phyloP scores from a whole-genome alignment of 2,113 vertebrate species.

The Tetrax tetrax region DNA sequence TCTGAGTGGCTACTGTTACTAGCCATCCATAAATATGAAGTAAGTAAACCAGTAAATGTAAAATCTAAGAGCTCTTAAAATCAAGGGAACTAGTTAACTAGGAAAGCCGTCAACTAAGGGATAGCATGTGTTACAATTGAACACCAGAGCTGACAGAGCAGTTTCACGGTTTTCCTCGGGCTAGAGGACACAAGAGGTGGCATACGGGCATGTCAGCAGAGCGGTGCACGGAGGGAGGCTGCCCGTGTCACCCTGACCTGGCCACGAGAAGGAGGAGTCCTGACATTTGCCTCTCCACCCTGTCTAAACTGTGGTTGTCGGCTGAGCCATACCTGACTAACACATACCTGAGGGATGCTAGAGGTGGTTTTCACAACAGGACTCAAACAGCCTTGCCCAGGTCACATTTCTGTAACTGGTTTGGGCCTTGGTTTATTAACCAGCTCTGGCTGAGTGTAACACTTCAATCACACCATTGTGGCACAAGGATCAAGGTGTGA shows the following conservation, averaged over 20 bases:
- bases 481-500: background rate
- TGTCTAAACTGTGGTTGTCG: background rate
- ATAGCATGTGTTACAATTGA: background rate
- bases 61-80: background rate
- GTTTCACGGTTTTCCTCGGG: background rate
- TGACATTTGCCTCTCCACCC: background rate
- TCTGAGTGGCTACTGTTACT: background rate
- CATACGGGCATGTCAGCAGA: background rate
- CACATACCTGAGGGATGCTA: background rate
- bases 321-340: constrained; percentile 23
- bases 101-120: background rate
- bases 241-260: background rate
- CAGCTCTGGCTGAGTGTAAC: rapidly evolving
- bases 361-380: background rate
- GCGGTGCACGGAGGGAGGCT: background rate
- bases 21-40: background rate
- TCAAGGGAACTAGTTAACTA: background rate
- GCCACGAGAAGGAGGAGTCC: background rate
- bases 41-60: background rate
- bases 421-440: background rate
- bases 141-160: background rate
- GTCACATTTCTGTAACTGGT: background rate
- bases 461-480: rapidly evolving
- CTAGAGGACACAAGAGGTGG: background rate
- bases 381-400: background rate